phyloP scores from a whole-genome alignment of 2,113 vertebrate species.

The Micromys minutus region DNA sequence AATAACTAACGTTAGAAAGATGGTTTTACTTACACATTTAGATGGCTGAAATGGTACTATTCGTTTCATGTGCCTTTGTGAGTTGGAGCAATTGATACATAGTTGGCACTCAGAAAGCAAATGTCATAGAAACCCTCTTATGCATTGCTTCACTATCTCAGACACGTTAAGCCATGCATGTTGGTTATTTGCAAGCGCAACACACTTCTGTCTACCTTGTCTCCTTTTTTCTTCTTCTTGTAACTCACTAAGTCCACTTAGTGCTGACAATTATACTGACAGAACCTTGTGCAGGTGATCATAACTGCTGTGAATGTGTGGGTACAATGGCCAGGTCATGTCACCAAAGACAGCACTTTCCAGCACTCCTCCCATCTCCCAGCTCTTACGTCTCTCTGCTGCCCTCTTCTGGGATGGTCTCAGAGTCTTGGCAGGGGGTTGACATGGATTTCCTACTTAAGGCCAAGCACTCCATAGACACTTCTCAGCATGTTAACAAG shows the following conservation, averaged over 20 bases:
- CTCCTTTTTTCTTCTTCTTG: background rate
- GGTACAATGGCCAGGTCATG: background rate
- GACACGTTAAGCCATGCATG: background rate
- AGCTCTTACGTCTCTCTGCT: background rate
- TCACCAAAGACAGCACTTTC: background rate
- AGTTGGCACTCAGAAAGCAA: background rate
- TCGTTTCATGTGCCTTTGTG: background rate
- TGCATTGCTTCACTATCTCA: background rate
- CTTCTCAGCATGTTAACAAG: background rate
- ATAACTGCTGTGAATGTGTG: too few species aligned
- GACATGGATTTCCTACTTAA: background rate
- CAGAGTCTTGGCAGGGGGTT: background rate
- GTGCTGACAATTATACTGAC: background rate
- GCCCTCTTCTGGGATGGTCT: background rate
- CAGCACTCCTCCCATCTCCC: background rate
- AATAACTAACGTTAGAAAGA: background rate
- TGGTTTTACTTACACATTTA: background rate
- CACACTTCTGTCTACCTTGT: background rate
- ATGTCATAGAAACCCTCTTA: background rate
- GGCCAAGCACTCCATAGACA: background rate
- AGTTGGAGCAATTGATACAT: background rate
- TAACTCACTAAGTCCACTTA: background rate
- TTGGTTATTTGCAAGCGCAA: background rate
- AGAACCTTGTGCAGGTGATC: background rate
- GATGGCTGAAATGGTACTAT: background rate